These are phyloP conservation scores for Resseliella maxima DNA, from an alignment of 2,888 invertebrate species.

Conservation along the genomic window DNA sequence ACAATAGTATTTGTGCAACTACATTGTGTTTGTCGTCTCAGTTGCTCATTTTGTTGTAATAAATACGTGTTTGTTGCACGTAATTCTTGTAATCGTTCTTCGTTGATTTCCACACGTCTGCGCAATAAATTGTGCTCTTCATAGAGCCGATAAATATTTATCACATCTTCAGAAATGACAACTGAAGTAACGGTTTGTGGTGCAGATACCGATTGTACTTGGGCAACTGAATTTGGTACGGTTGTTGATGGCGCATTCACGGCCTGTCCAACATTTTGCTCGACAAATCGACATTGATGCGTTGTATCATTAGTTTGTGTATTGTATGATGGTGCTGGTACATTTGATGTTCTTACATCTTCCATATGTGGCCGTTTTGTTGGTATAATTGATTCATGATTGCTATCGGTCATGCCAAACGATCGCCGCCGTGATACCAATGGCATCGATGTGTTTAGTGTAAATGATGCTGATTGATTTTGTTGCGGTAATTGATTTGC, in stretches of 20 bases:
- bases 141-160: constrained; percentile 61
- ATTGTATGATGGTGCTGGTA: constrained; percentile 61
- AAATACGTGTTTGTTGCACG: constrained; percentile 83
- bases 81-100: constrained; percentile 71
- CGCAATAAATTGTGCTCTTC: constrained; percentile 62
- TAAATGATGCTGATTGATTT: constrained; percentile 61
- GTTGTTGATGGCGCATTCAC: constrained; percentile 61
- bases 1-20: constrained; percentile 68
- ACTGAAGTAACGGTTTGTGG: not conserved
- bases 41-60: constrained; percentile 80
- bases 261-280: constrained; percentile 62
- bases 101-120: constrained; percentile 61
- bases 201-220: not conserved
- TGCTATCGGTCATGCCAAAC: constrained; percentile 60
- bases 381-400: not conserved
- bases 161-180: constrained; percentile 59
- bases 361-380: constrained; percentile 25
- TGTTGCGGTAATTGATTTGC: not conserved
- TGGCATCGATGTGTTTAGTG: not conserved
- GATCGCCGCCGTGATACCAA: constrained; percentile 7
- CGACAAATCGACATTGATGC: constrained; percentile 1
- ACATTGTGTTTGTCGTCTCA: constrained; percentile 71
- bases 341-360: constrained; percentile 58
- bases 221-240: constrained; percentile 44
- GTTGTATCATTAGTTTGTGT: not conserved